Conservation (phyloP, 2,888 invertebrate species). For the Agriopis aurantiaria region DNA sequence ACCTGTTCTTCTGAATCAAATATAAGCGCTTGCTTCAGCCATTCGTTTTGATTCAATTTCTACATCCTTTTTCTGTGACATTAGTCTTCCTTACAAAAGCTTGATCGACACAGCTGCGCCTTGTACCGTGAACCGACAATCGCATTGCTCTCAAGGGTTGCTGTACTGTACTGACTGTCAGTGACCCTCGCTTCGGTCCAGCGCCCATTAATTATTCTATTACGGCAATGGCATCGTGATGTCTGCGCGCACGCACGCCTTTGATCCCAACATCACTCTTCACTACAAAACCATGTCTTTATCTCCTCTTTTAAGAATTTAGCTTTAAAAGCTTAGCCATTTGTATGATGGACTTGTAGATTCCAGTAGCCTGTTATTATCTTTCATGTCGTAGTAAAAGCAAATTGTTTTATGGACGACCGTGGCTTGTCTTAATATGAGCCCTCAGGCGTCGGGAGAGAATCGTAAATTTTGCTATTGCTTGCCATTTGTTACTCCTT, state of each 20-base stretch:
- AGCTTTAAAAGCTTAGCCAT: conserved; percentile 43
- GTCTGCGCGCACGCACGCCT: conserved; percentile 68
- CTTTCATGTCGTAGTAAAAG: conserved; percentile 35
- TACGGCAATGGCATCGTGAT: conserved; percentile 75
- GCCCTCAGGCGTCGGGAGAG: conserved; percentile 17
- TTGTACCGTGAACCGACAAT: conserved; percentile 15
- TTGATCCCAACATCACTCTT: conserved; percentile 68
- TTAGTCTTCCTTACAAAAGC: conserved; percentile 27
- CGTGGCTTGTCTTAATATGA: conserved; percentile 23
- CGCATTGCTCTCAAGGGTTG: conserved; percentile 48
- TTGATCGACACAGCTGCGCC: conserved; percentile 26
- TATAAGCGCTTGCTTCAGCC: neutral
- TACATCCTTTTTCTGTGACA: conserved; percentile 23
- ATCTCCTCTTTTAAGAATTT: conserved; percentile 43
- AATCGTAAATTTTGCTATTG: conserved; percentile 30
- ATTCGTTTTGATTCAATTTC: conserved; percentile 8
- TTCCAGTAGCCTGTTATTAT: conserved; percentile 55
- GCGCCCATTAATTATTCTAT: conserved; percentile 82
- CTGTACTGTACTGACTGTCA: conserved; percentile 60
- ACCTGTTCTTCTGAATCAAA: neutral
- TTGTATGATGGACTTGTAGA: conserved; percentile 57
- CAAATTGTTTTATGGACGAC: conserved; percentile 31
- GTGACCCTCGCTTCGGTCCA: conserved; percentile 69
- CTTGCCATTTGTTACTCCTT: conserved; percentile 24
- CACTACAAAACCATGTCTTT: conserved; percentile 52